A percentile compares a stretch with the other conserved stretches of the same genome.
phyloP scores from a whole-genome alignment of 2,797 vertebrate species.

The Rhinogobio ventralis region DNA sequence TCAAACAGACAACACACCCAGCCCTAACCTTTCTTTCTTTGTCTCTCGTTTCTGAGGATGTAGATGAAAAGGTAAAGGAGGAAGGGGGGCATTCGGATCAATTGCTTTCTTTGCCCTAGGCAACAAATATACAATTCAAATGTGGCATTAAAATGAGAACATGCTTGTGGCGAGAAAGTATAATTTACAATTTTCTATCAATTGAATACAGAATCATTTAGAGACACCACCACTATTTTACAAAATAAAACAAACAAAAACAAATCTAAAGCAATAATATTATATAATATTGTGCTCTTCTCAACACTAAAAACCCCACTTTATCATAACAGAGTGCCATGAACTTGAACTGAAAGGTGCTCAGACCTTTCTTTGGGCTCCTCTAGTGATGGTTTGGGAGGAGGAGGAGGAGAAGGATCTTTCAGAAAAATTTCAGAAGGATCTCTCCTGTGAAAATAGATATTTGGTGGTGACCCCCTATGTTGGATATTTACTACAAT shows the following conservation, averaged over 20 bases:
- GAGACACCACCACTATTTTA: neutral
- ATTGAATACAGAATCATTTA: neutral
- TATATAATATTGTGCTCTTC: neutral
- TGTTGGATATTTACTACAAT: neutral
- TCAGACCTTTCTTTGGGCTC: slow-evolving; percentile 79
- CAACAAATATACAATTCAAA: slow-evolving; percentile 22
- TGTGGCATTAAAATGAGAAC: slow-evolving; percentile 58
- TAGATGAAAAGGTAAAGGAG: slow-evolving; percentile 76
- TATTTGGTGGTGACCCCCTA: slow-evolving; percentile 37
- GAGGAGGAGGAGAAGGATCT: slow-evolving; percentile 42
- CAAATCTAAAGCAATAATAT: neutral
- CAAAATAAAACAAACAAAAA: neutral
- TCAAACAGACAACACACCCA: slow-evolving; percentile 42
- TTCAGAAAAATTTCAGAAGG: slow-evolving; percentile 63
- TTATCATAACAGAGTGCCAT: neutral
- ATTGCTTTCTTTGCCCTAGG: slow-evolving; percentile 70
- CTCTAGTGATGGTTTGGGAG: slow-evolving; percentile 68
- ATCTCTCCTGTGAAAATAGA: slow-evolving; percentile 72
- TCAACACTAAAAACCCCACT: neutral
- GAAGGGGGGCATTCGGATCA: slow-evolving; percentile 73
- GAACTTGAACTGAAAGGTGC: slow-evolving; percentile 14
- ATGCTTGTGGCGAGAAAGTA: neutral
- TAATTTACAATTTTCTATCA: neutral
- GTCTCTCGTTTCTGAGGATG: slow-evolving; percentile 69
- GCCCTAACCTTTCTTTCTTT: slow-evolving; percentile 73